Evolutionary conservation across 2,888 invertebrate genomes (phyloP).

Genomic region (Choreutis nemorana): DNA sequence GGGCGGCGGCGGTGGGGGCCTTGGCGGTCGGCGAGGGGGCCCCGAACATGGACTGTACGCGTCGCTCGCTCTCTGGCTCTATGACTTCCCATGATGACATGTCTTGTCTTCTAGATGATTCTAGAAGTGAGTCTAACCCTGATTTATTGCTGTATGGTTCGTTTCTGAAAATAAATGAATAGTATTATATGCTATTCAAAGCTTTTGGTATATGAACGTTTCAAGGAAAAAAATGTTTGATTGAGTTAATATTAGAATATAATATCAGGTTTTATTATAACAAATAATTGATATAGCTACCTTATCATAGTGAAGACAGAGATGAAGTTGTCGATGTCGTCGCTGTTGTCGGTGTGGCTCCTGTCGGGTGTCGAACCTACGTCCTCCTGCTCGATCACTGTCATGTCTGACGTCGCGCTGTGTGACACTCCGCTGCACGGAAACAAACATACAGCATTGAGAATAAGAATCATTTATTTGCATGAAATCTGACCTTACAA

Average conservation of each 20-base stretch:
- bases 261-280: too few relatives aligned
- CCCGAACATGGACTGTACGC: constrained; percentile 41
- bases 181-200: too few relatives aligned
- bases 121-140: too few relatives aligned
- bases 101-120: too few relatives aligned
- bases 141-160: constrained; percentile 49
- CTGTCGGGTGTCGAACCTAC: constrained; percentile 30
- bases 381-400: constrained; percentile 89
- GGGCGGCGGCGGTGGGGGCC: constrained; percentile 8
- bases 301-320: constrained; percentile 69
- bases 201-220: neutral
- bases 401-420: constrained; percentile 91
- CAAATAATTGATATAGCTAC: constrained; percentile 21
- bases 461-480: too few relatives aligned
- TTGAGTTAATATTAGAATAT: neutral
- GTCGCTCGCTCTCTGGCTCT: constrained; percentile 35
- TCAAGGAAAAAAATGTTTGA: neutral
- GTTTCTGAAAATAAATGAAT: constrained; percentile 33
- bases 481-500: too few relatives aligned
- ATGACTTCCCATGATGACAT: constrained; percentile 32
- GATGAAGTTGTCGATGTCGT: constrained; percentile 54
- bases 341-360: constrained; percentile 3
- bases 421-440: constrained; percentile 43
- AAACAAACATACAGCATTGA: too few relatives aligned
- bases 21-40: constrained; percentile 5